Conservation (phyloP, 2,888 invertebrate species). For the Morinoia aosen region DNA sequence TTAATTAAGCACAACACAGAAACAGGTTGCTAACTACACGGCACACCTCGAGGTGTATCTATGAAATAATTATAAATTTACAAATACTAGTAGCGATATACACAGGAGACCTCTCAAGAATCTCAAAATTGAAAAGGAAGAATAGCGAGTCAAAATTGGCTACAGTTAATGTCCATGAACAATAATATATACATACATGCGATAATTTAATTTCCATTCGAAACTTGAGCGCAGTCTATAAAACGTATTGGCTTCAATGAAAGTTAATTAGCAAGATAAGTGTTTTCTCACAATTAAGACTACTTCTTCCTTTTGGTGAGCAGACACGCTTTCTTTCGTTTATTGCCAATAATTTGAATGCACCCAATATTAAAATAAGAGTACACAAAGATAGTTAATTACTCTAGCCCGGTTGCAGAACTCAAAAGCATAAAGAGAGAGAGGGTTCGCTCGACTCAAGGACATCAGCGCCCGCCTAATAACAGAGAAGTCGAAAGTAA, state of each 20-base stretch:
- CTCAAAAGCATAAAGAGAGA: neutral
- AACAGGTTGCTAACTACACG: too few relatives aligned
- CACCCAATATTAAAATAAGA: too few relatives aligned
- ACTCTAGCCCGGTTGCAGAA: neutral
- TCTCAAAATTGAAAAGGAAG: too few relatives aligned
- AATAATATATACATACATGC: neutral
- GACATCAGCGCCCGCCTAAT: neutral
- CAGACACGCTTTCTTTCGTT: neutral
- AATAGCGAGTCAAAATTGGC: neutral
- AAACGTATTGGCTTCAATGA: too few relatives aligned
- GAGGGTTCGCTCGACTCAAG: neutral
- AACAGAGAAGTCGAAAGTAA: neutral
- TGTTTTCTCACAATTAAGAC: neutral
- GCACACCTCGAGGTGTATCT: neutral
- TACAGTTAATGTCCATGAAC: neutral
- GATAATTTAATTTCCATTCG: neutral
- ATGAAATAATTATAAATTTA: neutral
- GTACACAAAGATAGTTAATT: too few relatives aligned
- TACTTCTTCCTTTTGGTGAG: neutral
- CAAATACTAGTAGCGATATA: neutral
- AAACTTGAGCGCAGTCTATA: neutral
- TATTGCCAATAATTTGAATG: neutral
- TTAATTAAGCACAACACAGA: neutral
- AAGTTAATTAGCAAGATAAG: too few relatives aligned
- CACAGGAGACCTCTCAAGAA: neutral